Evolutionary conservation across 2,113 vertebrate species (phyloP).

Genomic region (Ameiurus melas): DNA sequence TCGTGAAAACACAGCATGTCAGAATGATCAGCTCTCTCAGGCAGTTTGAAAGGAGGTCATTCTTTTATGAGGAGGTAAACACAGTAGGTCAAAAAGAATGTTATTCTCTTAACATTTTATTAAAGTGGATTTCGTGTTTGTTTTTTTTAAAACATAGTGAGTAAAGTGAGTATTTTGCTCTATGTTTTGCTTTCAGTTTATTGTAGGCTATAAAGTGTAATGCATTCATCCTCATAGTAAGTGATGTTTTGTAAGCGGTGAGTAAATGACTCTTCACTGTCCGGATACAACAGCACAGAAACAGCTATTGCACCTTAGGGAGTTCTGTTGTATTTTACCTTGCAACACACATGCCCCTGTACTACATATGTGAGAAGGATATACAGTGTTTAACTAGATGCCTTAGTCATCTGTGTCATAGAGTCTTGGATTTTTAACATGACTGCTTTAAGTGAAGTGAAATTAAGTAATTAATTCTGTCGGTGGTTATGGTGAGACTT

Average conservation of each 20-base stretch:
- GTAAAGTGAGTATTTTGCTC: not conserved
- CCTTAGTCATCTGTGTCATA: not conserved
- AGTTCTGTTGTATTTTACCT: not conserved
- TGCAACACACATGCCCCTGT: not conserved
- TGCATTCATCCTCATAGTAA: not conserved
- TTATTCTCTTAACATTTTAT: not conserved
- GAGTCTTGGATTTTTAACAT: not conserved
- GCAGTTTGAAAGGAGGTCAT: slow-evolving; percentile 33
- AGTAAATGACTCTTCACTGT: not conserved
- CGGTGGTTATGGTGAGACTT: not conserved
- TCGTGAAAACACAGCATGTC: slow-evolving; percentile 18
- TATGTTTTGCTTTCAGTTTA: not conserved
- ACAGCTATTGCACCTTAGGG: not conserved
- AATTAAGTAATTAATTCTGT: slow-evolving; percentile 1
- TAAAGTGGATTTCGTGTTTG: not conserved
- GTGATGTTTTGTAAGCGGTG: not conserved
- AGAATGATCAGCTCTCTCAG: slow-evolving; percentile 23
- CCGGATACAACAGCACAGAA: not conserved
- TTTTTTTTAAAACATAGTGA: not conserved
- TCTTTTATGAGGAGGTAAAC: slow-evolving; percentile 26
- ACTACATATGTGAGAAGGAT: not conserved
- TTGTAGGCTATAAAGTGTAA: not conserved
- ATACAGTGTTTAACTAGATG: not conserved
- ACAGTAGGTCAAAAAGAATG: not conserved
- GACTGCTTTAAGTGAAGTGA: slow-evolving; percentile 13